A percentile compares a stretch with the other conserved stretches of the same genome.
phyloP scores from a whole-genome alignment of 2,888 invertebrate species.

The Ypsolopha scabrella region DNA sequence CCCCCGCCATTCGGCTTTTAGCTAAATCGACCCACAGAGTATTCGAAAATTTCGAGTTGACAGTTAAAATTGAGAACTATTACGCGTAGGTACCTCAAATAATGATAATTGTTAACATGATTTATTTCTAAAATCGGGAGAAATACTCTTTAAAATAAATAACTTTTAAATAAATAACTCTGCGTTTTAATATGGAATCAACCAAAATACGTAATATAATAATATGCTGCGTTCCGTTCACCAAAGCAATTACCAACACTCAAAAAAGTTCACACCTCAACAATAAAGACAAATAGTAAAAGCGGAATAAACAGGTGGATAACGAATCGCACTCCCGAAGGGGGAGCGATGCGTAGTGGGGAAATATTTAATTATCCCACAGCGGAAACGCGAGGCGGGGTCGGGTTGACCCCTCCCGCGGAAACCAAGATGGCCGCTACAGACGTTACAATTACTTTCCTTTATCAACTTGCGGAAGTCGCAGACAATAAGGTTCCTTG shows the following conservation, averaged over 20 bases:
- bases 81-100: too few relatives aligned
- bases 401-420: slow-evolving; percentile 63
- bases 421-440: slow-evolving; percentile 61
- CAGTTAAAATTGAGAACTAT: too few relatives aligned
- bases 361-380: slow-evolving; percentile 64
- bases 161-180: too few relatives aligned
- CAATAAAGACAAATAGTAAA: slow-evolving; percentile 2
- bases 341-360: slow-evolving; percentile 51
- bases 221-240: too few relatives aligned
- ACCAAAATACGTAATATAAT: too few relatives aligned
- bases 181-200: too few relatives aligned
- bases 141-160: too few relatives aligned
- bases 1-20: too few relatives aligned
- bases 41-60: too few relatives aligned
- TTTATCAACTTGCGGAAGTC: slow-evolving; percentile 40
- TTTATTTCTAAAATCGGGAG: too few relatives aligned
- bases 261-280: slow-evolving; percentile 1
- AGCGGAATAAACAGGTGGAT: slow-evolving; percentile 13
- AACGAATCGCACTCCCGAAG: slow-evolving; percentile 43
- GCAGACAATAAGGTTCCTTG: background rate
- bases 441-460: slow-evolving; percentile 52
- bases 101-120: too few relatives aligned
- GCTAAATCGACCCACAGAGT: too few relatives aligned
- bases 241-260: background rate
- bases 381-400: slow-evolving; percentile 64